Evolutionary conservation across 2,888 invertebrate species (phyloP).

Genomic region (Euzophera pinguis): DNA sequence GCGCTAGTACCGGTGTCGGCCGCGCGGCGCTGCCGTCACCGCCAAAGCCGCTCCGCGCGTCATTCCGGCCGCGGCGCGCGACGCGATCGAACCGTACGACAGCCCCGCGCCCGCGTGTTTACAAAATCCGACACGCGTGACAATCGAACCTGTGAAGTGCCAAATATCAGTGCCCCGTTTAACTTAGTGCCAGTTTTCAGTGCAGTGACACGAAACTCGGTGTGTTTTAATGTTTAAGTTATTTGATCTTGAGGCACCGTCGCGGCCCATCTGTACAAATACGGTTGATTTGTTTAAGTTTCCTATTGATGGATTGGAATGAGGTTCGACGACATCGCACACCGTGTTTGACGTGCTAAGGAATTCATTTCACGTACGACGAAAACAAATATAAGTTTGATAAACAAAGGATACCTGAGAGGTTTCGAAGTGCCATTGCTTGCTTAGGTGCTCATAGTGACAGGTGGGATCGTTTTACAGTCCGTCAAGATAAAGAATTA

Average conservation of each 20-base stretch:
- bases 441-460: conserved; percentile 66
- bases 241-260: conserved; percentile 35
- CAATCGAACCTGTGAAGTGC: conserved; percentile 45
- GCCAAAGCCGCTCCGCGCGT: conserved; percentile 49
- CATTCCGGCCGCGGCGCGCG: conserved; percentile 76
- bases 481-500: conserved; percentile 44
- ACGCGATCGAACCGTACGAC: conserved; percentile 52
- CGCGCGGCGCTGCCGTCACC: conserved; percentile 51
- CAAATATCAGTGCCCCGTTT: conserved; percentile 46
- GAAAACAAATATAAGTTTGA: conserved; percentile 64
- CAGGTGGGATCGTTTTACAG: conserved; percentile 55
- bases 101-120: conserved; percentile 41
- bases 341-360: conserved; percentile 63
- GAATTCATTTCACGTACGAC: conserved; percentile 69
- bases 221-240: conserved; percentile 27
- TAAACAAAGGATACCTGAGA: conserved; percentile 67
- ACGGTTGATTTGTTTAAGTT: conserved; percentile 60
- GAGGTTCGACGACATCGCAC: conserved; percentile 54
- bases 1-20: conserved; percentile 36
- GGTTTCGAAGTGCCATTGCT: conserved; percentile 53
- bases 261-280: conserved; percentile 59
- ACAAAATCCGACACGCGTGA: conserved; percentile 41
- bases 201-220: conserved; percentile 47
- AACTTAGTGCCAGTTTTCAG: conserved; percentile 52
- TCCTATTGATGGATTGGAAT: conserved; percentile 67